Percentiles rank a stretch among this genome's conserved stretches.
phyloP scores from a whole-genome alignment of 1,140 invertebrate species.

The Anadara kagoshimensis region DNA sequence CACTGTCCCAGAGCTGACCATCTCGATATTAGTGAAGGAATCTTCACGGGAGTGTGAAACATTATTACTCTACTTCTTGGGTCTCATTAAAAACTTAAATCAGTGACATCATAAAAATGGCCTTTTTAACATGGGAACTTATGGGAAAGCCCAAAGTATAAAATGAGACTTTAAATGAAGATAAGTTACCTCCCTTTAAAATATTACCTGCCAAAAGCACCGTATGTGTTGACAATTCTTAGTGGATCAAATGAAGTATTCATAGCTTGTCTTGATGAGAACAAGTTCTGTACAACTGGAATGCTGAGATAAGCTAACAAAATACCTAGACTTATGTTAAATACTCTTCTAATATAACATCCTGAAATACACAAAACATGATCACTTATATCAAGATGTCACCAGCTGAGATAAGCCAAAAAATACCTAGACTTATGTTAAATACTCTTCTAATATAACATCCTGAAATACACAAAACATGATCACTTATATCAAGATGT shows the following conservation, averaged over 20 bases:
- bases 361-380: conserved; percentile 44
- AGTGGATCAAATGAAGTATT: conserved; percentile 75
- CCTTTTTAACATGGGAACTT: neutral
- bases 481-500: neutral
- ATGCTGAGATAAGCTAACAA: conserved; percentile 73
- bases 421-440: conserved; percentile 64
- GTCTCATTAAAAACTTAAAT: too few relatives aligned
- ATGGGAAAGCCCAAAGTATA: too few relatives aligned
- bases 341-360: conserved; percentile 55
- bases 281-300: conserved; percentile 73
- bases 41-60: too few relatives aligned
- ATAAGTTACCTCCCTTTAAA: neutral
- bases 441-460: conserved; percentile 59
- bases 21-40: too few relatives aligned
- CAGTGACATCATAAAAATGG: too few relatives aligned
- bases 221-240: conserved; percentile 75
- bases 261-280: conserved; percentile 73
- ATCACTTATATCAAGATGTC: neutral
- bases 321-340: conserved; percentile 66
- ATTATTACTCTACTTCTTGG: too few relatives aligned
- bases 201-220: conserved; percentile 75
- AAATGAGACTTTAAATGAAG: too few relatives aligned
- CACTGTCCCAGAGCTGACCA: too few relatives aligned
- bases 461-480: conserved; percentile 44
- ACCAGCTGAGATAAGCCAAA: conserved; percentile 71